A percentile compares a stretch with the other conserved stretches of the same genome.
Conservation (phyloP, 2,113 vertebrate species). For the Neogobius melanostomus region DNA sequence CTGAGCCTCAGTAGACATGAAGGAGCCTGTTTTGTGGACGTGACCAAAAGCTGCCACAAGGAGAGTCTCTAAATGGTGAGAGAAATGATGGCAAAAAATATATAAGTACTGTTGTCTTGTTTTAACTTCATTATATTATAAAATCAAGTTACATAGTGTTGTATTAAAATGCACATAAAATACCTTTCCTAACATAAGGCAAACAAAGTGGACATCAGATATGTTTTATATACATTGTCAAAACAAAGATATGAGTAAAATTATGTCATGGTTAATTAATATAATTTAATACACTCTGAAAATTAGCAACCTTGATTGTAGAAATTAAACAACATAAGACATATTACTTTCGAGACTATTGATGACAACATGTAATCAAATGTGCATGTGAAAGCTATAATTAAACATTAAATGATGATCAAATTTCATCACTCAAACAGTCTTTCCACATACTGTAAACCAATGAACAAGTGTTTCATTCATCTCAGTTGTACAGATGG, state of each 20-base stretch:
- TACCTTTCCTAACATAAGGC: slow-evolving; percentile 7
- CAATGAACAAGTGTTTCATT: slow-evolving; percentile 58
- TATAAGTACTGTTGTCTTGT: no score
- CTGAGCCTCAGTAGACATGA: no score
- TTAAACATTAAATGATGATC: slow-evolving; percentile 51
- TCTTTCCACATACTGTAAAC: slow-evolving; percentile 52
- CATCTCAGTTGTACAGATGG: slow-evolving; percentile 53
- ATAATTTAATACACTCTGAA: slow-evolving; percentile 31
- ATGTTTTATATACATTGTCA: slow-evolving; percentile 33
- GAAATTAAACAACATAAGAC: slow-evolving; percentile 39
- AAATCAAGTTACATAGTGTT: slow-evolving; percentile 1
- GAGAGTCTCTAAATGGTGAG: no score
- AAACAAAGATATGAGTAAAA: slow-evolving; percentile 41
- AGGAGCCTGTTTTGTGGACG: no score
- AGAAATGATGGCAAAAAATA: no score
- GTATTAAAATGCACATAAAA: slow-evolving; percentile 2
- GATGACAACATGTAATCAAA: slow-evolving; percentile 37
- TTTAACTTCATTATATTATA: no score
- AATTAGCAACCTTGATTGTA: slow-evolving; percentile 20
- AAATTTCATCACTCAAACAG: slow-evolving; percentile 42
- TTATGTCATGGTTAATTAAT: slow-evolving; percentile 32
- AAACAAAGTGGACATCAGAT: slow-evolving; percentile 16
- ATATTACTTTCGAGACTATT: slow-evolving; percentile 32
- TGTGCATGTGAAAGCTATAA: slow-evolving; percentile 50
- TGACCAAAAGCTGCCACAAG: no score